These are phyloP conservation scores for Dromiciops gliroides DNA, from an alignment of 2,113 vertebrate species.

Conservation along the genomic window DNA sequence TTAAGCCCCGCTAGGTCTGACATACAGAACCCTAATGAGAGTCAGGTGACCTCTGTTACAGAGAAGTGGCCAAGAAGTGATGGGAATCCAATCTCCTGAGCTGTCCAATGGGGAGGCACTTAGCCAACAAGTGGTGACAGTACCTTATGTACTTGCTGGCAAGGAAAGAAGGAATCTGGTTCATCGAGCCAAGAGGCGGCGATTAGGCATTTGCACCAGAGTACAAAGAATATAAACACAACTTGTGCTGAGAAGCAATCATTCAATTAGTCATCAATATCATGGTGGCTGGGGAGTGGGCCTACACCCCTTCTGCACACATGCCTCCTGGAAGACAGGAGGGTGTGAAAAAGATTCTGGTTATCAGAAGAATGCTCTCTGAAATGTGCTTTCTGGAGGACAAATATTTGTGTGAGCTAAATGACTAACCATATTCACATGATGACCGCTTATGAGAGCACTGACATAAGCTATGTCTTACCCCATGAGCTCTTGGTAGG, in stretches of 20 bases:
- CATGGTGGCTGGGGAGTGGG: neutral
- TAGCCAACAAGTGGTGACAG: neutral
- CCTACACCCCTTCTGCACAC: neutral
- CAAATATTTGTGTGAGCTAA: neutral
- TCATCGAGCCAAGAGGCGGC: neutral
- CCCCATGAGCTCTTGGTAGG: neutral
- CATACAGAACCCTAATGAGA: slow-evolving; percentile 57
- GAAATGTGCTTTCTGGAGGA: neutral
- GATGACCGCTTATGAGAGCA: neutral
- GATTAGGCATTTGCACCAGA: rapidly evolving
- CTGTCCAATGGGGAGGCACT: neutral
- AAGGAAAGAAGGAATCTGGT: neutral
- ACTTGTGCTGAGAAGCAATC: neutral
- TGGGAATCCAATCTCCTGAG: slow-evolving; percentile 58
- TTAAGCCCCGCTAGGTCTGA: slow-evolving; percentile 69
- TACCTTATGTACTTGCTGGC: neutral
- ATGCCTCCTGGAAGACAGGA: neutral
- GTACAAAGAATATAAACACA: neutral
- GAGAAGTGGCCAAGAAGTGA: slow-evolving; percentile 45
- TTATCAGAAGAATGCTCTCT: neutral
- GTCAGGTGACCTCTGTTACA: slow-evolving; percentile 58
- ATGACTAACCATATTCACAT: neutral
- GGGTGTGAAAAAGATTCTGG: neutral
- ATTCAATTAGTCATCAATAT: neutral
- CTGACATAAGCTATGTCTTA: neutral